These are phyloP conservation scores for Arctocebus calabarensis DNA, from an alignment of 2,797 vertebrate species.

Conservation along the genomic window DNA sequence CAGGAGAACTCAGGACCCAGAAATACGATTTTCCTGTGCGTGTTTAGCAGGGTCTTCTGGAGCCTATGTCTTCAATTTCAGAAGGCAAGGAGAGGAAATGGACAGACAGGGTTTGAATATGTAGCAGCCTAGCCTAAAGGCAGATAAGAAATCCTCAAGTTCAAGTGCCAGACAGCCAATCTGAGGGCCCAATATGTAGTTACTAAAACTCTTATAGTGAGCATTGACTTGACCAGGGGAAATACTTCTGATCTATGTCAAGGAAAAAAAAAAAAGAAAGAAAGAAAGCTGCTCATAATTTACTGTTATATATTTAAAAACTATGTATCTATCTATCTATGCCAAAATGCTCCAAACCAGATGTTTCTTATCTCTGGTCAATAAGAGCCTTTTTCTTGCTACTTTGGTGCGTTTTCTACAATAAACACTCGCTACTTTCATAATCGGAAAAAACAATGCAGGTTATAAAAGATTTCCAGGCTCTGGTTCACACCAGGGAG, in stretches of 20 bases:
- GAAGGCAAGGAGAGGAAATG: neutral
- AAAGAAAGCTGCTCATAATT: slow-evolving; percentile 10
- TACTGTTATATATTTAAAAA: neutral
- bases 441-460: slow-evolving; percentile 61
- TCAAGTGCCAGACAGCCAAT: neutral
- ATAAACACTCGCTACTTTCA: neutral
- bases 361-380: slow-evolving; percentile 45
- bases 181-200: neutral
- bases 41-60: neutral
- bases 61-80: slow-evolving; percentile 9
- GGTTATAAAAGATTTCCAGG: slow-evolving; percentile 62
- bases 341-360: neutral
- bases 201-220: neutral
- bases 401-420: slow-evolving; percentile 44
- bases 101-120: neutral
- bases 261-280: slow-evolving; percentile 5
- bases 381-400: slow-evolving; percentile 13
- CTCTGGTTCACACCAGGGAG: slow-evolving; percentile 63
- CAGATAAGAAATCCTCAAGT: neutral
- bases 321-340: neutral
- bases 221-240: neutral
- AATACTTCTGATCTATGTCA: slow-evolving; percentile 14
- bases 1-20: neutral
- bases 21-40: neutral
- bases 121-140: neutral